A percentile compares a stretch with the other conserved stretches of the same genome.
These are phyloP conservation scores for Scolopax mira DNA, from an alignment of 2,113 vertebrate genomes.

Conservation along the genomic window DNA sequence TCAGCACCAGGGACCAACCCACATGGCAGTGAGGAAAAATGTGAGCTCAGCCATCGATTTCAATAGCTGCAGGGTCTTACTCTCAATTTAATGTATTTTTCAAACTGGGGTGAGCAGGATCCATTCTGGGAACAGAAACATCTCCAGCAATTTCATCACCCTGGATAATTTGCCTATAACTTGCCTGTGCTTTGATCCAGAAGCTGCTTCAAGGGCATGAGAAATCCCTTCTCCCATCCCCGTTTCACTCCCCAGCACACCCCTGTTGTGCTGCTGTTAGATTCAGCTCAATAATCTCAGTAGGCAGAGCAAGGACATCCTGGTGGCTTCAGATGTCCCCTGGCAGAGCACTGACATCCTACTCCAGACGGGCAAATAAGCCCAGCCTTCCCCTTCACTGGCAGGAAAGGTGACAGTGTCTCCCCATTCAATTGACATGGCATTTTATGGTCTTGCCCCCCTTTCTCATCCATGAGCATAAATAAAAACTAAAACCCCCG, in stretches of 20 bases:
- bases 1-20: not conserved
- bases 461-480: not conserved
- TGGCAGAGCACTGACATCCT: not conserved
- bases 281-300: not conserved
- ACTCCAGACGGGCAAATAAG: not conserved
- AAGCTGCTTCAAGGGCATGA: not conserved
- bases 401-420: not conserved
- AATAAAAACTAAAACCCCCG: not conserved
- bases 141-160: not conserved
- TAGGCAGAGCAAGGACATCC: not conserved
- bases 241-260: not conserved
- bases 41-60: not conserved
- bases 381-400: not conserved
- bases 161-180: not conserved
- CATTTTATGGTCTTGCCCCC: not conserved
- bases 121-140: constrained; percentile 11
- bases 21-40: not conserved
- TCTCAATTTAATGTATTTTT: constrained; percentile 4
- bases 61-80: not conserved
- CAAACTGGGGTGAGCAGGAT: not conserved
- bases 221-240: not conserved
- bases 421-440: not conserved
- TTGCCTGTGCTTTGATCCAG: not conserved
- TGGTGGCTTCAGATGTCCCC: not conserved
- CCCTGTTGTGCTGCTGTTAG: not conserved